Percentiles rank a stretch among this genome's conserved stretches.
Conservation (phyloP, 2,888 invertebrate species). For the Monochamus alternatus region DNA sequence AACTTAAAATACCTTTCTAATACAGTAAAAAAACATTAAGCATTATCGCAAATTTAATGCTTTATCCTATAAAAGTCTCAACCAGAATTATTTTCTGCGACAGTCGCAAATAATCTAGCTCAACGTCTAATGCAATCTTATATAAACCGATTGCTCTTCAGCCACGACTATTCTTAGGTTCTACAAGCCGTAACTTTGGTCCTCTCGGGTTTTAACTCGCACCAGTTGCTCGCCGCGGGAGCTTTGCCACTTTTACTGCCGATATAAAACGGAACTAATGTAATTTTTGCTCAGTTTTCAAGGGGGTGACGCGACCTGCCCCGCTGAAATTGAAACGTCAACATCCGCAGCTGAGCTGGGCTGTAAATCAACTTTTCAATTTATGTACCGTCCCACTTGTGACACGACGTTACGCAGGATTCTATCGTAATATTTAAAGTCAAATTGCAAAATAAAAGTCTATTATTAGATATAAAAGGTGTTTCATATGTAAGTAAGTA, state of each 20-base stretch:
- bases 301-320: not conserved
- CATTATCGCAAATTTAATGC: too few species aligned
- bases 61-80: too few species aligned
- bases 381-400: not conserved
- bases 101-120: too few species aligned
- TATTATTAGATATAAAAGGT: too few species aligned
- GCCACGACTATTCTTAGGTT: too few species aligned
- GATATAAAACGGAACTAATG: not conserved
- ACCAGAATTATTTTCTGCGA: too few species aligned
- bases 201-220: not conserved
- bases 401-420: not conserved
- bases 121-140: too few species aligned
- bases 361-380: conserved; percentile 12
- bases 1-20: too few species aligned
- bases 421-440: not conserved
- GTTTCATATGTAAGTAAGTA: too few species aligned
- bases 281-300: not conserved
- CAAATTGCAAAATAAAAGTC: too few species aligned
- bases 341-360: not conserved
- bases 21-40: too few species aligned
- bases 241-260: not conserved
- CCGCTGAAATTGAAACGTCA: conserved; percentile 12
- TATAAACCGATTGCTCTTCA: too few species aligned
- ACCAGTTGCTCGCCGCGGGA: not conserved
- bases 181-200: not conserved